phyloP scores from a whole-genome alignment of 2,888 invertebrate genomes.

The Chymomyza fuscimana region DNA sequence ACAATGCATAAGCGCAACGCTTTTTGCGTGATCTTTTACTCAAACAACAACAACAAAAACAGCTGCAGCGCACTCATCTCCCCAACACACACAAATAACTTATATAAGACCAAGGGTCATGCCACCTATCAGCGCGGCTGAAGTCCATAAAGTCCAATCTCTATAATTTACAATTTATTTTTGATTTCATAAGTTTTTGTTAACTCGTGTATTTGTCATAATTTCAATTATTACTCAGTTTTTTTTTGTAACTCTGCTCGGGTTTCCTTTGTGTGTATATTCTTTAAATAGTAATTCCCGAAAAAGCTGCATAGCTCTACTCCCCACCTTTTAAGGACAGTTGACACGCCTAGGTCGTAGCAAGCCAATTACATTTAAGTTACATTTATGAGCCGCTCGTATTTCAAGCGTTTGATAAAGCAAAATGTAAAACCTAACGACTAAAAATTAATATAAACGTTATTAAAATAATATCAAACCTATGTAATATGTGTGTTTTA shows the following conservation, averaged over 20 bases:
- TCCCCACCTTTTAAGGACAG: conserved; percentile 31
- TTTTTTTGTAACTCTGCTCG: not conserved
- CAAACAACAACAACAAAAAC: conserved; percentile 24
- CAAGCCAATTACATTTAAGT: conserved; percentile 52
- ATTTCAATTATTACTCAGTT: not conserved
- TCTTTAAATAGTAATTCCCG: not conserved
- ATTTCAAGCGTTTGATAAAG: conserved; percentile 6
- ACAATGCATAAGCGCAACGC: conserved; percentile 28
- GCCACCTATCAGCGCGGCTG: not conserved
- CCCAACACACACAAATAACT: not conserved
- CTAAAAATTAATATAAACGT: conserved; percentile 64
- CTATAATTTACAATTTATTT: not conserved
- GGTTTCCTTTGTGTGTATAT: not conserved
- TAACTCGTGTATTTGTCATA: not conserved
- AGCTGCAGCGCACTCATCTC: conserved; percentile 6
- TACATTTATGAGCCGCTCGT: conserved; percentile 24
- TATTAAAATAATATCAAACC: conserved; percentile 62
- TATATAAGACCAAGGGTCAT: not conserved
- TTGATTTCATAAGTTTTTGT: not conserved
- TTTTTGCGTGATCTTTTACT: conserved; percentile 32
- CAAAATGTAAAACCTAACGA: conserved; percentile 63
- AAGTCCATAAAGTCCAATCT: not conserved
- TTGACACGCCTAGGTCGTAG: conserved; percentile 64
- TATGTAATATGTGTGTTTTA: not conserved
- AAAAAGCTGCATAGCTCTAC: not conserved